Percentiles rank a stretch among this genome's conserved stretches.
Conservation (phyloP, 2,888 invertebrate genomes). For the Tupiocoris notatus region DNA sequence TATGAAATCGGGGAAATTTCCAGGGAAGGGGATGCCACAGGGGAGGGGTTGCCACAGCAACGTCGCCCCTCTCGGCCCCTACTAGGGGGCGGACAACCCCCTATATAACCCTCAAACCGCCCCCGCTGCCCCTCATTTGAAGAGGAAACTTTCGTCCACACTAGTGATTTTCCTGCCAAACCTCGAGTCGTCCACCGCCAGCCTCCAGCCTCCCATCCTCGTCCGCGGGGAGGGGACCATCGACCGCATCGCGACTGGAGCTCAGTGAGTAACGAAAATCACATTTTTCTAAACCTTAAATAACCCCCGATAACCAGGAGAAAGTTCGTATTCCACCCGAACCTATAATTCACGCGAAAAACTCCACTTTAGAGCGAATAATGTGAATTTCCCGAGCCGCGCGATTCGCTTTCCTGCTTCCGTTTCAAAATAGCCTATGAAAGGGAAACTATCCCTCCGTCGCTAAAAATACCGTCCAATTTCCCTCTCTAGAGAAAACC, state of each 20-base stretch:
- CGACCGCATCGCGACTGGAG: not conserved
- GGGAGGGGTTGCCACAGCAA: conserved; percentile 23
- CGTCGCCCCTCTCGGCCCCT: not conserved
- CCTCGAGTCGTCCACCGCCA: not conserved
- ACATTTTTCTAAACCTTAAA: too few relatives aligned
- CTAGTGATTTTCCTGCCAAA: conserved; percentile 19
- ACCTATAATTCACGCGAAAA: too few relatives aligned
- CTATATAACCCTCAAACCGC: conserved; percentile 27
- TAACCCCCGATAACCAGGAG: too few relatives aligned
- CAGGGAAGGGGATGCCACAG: not conserved
- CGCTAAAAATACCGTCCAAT: too few relatives aligned
- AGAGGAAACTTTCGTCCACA: conserved; percentile 18
- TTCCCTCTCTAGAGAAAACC: too few relatives aligned
- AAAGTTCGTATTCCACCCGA: too few relatives aligned
- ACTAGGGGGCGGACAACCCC: conserved; percentile 21
- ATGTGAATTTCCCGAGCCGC: too few relatives aligned
- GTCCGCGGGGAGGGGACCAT: not conserved
- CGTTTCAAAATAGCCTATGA: too few relatives aligned
- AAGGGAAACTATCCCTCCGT: too few relatives aligned
- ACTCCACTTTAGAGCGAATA: too few relatives aligned
- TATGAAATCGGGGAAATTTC: not conserved
- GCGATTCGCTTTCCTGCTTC: too few relatives aligned
- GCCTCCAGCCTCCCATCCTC: not conserved
- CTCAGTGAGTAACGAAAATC: too few relatives aligned
- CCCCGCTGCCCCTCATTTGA: conserved; percentile 37